A percentile compares a stretch with the other conserved stretches of the same genome.
phyloP scores from a whole-genome alignment of 2,888 invertebrate species.

The Drosophila hawaiiensis region DNA sequence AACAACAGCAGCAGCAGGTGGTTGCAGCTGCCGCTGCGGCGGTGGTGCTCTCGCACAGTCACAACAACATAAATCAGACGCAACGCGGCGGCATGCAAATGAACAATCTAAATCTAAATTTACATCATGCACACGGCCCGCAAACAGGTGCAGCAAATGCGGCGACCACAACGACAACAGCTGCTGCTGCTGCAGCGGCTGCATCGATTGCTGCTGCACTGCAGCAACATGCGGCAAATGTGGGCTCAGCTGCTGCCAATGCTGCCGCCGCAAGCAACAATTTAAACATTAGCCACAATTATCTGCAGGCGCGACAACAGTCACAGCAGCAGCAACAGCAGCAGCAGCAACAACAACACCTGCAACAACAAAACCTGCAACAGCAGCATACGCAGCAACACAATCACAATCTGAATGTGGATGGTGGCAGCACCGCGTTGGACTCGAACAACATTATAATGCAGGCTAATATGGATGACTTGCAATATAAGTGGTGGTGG shows the following conservation, averaged over 20 bases:
- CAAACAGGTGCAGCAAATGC: conserved; percentile 82
- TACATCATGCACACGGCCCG: conserved; percentile 74
- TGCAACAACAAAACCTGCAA: conserved; percentile 52
- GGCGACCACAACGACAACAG: conserved; percentile 68
- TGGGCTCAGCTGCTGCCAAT: conserved; percentile 59
- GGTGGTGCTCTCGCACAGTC: conserved; percentile 75
- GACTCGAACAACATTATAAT: conserved; percentile 83
- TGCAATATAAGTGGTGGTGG: conserved; percentile 85
- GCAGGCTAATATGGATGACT: conserved; percentile 84
- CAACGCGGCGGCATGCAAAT: conserved; percentile 81
- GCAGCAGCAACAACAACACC: conserved; percentile 51
- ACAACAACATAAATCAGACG: conserved; percentile 62
- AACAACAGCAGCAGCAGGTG: conserved; percentile 77
- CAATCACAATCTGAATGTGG: conserved; percentile 77
- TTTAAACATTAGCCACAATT: conserved; percentile 74
- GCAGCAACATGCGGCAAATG: conserved; percentile 62
- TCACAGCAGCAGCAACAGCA: conserved; percentile 54
- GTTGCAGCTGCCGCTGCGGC: conserved; percentile 82
- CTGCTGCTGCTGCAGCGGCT: conserved; percentile 71
- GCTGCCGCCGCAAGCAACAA: conserved; percentile 62
- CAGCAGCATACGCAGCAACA: conserved; percentile 52
- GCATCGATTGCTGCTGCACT: conserved; percentile 62
- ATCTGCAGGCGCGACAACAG: conserved; percentile 65
- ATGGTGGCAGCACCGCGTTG: conserved; percentile 82
- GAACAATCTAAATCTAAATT: conserved; percentile 82